Percentiles rank a stretch among this genome's conserved stretches.
These are phyloP conservation scores for Pecten maximus DNA, from an alignment of 2,888 invertebrate genomes.

Conservation along the genomic window DNA sequence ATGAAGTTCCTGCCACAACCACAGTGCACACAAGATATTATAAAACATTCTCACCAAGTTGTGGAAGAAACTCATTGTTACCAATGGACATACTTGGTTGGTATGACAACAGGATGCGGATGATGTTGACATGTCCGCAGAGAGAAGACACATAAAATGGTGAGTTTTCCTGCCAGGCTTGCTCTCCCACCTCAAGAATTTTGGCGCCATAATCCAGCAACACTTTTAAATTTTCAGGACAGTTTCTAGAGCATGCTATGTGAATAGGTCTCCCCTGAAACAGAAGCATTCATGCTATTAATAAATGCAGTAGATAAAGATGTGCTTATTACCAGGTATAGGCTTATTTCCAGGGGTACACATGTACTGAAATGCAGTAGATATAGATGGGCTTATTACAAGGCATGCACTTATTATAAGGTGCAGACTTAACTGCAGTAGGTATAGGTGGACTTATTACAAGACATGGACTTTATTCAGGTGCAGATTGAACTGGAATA, in stretches of 20 bases:
- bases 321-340: no score
- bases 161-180: slow-evolving; percentile 60
- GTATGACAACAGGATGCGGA: slow-evolving; percentile 55
- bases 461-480: no score
- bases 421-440: no score
- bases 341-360: no score
- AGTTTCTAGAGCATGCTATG: slow-evolving; percentile 48
- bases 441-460: no score
- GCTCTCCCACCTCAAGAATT: slow-evolving; percentile 53
- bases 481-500: no score
- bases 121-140: slow-evolving; percentile 60
- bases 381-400: no score
- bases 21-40: not conserved
- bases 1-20: not conserved
- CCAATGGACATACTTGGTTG: slow-evolving; percentile 62
- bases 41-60: slow-evolving; percentile 51
- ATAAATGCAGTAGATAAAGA: no score
- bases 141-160: slow-evolving; percentile 67
- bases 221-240: slow-evolving; percentile 1
- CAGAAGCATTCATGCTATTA: not conserved
- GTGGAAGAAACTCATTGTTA: not conserved
- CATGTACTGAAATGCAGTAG: no score
- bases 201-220: slow-evolving; percentile 54
- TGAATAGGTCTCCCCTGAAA: slow-evolving; percentile 63
- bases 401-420: no score